Evolutionary conservation across 2,888 invertebrate genomes (phyloP).

Genomic region (Cryptosula pallasiana): DNA sequence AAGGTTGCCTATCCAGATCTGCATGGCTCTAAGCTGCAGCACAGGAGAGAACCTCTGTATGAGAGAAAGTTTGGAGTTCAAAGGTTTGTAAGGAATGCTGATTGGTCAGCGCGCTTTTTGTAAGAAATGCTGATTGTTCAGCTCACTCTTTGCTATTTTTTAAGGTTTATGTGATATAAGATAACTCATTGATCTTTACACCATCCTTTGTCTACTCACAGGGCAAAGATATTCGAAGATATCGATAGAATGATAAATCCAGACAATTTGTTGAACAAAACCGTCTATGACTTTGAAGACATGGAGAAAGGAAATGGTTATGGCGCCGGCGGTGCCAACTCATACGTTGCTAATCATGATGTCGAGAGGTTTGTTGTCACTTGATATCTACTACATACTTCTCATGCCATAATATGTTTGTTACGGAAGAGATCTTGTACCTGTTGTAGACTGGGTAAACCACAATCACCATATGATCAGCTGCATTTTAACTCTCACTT

Average conservation of each 20-base stretch:
- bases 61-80: slow-evolving; percentile 58
- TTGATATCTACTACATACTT: too few relatives aligned
- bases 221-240: slow-evolving; percentile 58
- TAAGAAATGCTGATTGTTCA: too few relatives aligned
- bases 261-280: slow-evolving; percentile 59
- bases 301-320: slow-evolving; percentile 36
- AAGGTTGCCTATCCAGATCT: slow-evolving; percentile 73
- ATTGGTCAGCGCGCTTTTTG: too few relatives aligned
- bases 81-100: slow-evolving; percentile 54
- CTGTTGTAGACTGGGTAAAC: slow-evolving; percentile 32
- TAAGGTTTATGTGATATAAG: too few relatives aligned
- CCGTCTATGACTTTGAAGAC: slow-evolving; percentile 68
- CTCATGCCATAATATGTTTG: too few relatives aligned
- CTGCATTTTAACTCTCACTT: slow-evolving; percentile 76
- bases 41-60: slow-evolving; percentile 61
- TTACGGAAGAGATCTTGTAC: too few relatives aligned
- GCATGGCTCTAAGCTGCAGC: slow-evolving; percentile 58
- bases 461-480: slow-evolving; percentile 45
- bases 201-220: too few relatives aligned
- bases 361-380: not conserved
- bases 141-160: too few relatives aligned
- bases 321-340: not conserved
- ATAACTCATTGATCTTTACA: too few relatives aligned
- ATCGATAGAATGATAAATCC: slow-evolving; percentile 66
- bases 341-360: not conserved